Conservation (phyloP, 2,888 invertebrate genomes). For the Cephus rjabovi region DNA sequence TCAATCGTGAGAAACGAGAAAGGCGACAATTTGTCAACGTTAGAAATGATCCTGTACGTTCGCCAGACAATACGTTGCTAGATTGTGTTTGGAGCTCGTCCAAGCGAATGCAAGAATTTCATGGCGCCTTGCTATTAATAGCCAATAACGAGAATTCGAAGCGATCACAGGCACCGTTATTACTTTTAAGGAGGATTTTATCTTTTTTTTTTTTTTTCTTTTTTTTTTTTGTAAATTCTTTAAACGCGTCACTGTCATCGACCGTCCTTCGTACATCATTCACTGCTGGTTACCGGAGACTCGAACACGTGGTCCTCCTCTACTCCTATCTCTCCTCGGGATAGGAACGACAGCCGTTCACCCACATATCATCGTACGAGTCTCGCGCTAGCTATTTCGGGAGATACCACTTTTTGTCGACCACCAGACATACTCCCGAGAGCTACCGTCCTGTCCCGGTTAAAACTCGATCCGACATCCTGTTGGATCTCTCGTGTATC, state of each 20-base stretch:
- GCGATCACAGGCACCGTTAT: background rate
- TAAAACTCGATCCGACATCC: slow-evolving; percentile 6
- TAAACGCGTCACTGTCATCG: background rate
- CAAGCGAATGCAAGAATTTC: background rate
- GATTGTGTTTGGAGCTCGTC: background rate
- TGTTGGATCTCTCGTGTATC: slow-evolving; percentile 3
- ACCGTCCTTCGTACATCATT: background rate
- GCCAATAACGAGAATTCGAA: background rate
- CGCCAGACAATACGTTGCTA: background rate
- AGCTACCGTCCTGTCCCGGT: slow-evolving; percentile 2
- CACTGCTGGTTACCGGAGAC: background rate
- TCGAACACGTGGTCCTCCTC: background rate
- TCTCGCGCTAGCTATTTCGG: slow-evolving; percentile 1
- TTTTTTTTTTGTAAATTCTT: background rate
- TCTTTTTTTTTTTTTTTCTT: background rate
- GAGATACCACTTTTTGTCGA: slow-evolving; percentile 7
- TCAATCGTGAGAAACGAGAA: background rate
- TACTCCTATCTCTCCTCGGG: background rate
- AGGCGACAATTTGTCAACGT: background rate
- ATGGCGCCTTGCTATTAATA: background rate
- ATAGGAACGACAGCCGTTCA: background rate
- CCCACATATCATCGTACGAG: slow-evolving; percentile 3
- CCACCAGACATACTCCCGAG: background rate
- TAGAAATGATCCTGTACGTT: background rate
- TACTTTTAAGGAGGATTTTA: background rate